Base-by-base conservation (phyloP, 2,797 vertebrate genomes). In the Notamacropus eugenii region DNA sequence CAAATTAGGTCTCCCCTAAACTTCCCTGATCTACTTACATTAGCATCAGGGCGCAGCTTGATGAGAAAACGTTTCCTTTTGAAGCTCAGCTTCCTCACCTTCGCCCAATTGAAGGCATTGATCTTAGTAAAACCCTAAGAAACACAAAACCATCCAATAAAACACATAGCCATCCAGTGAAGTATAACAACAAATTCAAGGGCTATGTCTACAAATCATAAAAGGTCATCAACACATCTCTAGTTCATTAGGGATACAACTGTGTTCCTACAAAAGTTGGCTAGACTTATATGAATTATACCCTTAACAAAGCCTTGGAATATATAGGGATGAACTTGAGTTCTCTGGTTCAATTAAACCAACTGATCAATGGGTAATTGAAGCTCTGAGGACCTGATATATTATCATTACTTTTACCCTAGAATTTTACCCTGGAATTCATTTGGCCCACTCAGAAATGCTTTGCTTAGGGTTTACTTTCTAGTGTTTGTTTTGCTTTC, bases 31-130 rank as follows among this genome's bases (percentile, higher is more conserved):
- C 91, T 92, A 99, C 99, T 99, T 99, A 99, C 99, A 58, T 99
- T 99, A 62, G 99, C 99, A 97, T 99, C 99, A 0, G 99, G 99
- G 56, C 99, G 99, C 58, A 99, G 99, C 97, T 99, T 99, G 98
- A 99, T 99, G 93, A 99, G 99, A 98, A 99, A 99, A 74, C 99
- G 99, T 96, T 99, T 99, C 97, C 99, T 99, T 99, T 99, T 99
- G 99, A 99, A 99, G 98, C 99, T 99, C 98, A 99, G 99, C 98
- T 99, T 99, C 93, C 99, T 99, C 96, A 99, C 99, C 98, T 99
- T 99, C 91, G 99, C 99, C 99, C 99, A 99, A 98, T 99, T 99
- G 98, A 99, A 99, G 98, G 99, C 99, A 96, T 99, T 99, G 97
- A 99, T 99, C 98, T 99, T 99, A 8, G 99, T 99, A 98, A 99